These are phyloP conservation scores for Scaptomyza montana DNA, from an alignment of 1,140 invertebrate genomes.

Conservation along the genomic window DNA sequence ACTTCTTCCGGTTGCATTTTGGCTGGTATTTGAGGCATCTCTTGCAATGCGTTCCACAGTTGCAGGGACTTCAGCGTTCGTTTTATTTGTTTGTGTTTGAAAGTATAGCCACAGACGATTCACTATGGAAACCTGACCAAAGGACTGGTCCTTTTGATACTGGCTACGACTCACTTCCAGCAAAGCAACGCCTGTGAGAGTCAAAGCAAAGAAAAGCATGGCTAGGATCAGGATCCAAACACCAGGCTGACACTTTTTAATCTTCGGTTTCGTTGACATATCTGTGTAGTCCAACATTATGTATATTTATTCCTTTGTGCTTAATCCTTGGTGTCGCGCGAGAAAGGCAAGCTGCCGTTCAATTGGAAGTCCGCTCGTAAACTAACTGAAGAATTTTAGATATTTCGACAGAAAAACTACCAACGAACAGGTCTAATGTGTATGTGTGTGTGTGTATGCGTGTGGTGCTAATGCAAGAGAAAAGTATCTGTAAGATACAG, in stretches of 20 bases:
- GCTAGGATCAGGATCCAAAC: conserved; percentile 55
- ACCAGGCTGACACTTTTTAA: conserved; percentile 27
- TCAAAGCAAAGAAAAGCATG: conserved; percentile 52
- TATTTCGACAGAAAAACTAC: conserved; percentile 61
- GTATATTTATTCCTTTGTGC: neutral
- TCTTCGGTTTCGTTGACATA: conserved; percentile 53
- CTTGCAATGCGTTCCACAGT: conserved; percentile 64
- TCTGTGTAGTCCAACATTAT: conserved; percentile 55
- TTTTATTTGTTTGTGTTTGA: conserved; percentile 21
- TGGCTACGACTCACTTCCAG: conserved; percentile 49
- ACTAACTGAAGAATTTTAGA: conserved; percentile 50
- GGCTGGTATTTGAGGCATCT: conserved; percentile 45
- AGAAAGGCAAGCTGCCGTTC: conserved; percentile 39
- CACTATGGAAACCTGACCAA: conserved; percentile 46
- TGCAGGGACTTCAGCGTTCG: conserved; percentile 33
- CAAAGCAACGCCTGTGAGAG: conserved; percentile 47
- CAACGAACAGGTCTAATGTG: conserved; percentile 9
- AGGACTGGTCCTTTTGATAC: neutral
- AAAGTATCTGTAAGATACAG: conserved; percentile 33
- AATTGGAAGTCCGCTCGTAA: conserved; percentile 45
- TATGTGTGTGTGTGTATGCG: conserved; percentile 7
- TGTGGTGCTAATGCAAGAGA: conserved; percentile 61
- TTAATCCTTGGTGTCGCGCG: conserved; percentile 19
- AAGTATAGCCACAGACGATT: conserved; percentile 61
- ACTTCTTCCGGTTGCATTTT: neutral